Evolutionary conservation across 2,888 invertebrate genomes (phyloP).

Genomic region (Clunio marinus): DNA sequence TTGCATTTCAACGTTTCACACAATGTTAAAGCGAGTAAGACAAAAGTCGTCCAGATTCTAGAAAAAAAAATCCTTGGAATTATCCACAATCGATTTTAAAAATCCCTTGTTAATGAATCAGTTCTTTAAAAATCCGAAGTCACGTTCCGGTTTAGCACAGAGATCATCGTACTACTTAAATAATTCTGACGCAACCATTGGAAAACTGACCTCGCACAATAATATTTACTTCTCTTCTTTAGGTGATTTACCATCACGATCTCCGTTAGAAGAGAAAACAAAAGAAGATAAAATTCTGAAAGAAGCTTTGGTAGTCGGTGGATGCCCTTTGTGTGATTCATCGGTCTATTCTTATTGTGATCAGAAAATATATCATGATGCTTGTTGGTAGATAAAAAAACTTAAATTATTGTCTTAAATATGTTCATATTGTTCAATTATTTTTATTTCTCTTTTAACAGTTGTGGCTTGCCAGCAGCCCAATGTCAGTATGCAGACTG

Average conservation of each 20-base stretch:
- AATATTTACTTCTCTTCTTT: neutral
- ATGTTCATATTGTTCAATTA: neutral
- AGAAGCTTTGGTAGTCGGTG: slow-evolving; percentile 41
- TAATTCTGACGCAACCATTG: neutral
- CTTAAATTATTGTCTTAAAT: neutral
- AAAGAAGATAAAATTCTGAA: neutral
- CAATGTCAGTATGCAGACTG: slow-evolving; percentile 67
- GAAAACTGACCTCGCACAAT: neutral
- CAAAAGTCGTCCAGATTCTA: no score
- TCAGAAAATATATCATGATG: slow-evolving; percentile 69
- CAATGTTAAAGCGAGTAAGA: no score
- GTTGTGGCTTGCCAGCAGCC: slow-evolving; percentile 42
- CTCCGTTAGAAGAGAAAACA: neutral
- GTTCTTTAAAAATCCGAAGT: no score
- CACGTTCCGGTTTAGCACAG: no score
- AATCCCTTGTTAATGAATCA: no score
- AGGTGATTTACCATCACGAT: neutral
- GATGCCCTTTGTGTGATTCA: slow-evolving; percentile 72
- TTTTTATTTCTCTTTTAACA: neutral
- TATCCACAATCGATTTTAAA: neutral
- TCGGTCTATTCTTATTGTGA: slow-evolving; percentile 74
- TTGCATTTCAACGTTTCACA: no score
- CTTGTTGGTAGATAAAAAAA: slow-evolving; percentile 51
- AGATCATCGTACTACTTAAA: slow-evolving; percentile 14
- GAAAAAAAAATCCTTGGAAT: neutral